Evolutionary conservation across 2,113 vertebrate species (phyloP), one percentile per base, ranked within the genome.

Genomic region (Macroglossus sobrinus): DNA sequence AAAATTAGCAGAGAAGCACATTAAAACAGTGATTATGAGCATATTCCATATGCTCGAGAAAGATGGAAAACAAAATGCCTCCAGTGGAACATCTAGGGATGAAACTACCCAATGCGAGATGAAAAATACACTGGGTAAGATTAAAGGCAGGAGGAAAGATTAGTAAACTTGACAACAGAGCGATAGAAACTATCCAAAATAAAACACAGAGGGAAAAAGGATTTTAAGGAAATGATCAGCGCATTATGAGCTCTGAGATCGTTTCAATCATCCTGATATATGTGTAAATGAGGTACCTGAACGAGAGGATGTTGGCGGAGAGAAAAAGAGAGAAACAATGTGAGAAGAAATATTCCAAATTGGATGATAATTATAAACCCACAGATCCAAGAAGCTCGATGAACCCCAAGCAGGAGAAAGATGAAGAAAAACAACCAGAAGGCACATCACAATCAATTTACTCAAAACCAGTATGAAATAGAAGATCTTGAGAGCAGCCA

Each of bases 11-110:
- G 93, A 89, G 57, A 78, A 72, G 89, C 79, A 63, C 94, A 92
- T 84, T 59, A 38, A 74, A 64, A 16, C 61, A 61, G 79, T 69
- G 63, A 30, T 59, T 38, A 68, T 45, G 69, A 30, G 40, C 69
- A 19, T 4, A 18, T 61, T n/a, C 92, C 95, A 84, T 89, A 90
- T 96, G 95, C 13, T 90, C 79, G 35, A 82, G 86, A 69, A 72
- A 74, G 78, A 86, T 5, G 55, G 64, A 86, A 76, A 81, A 74
- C 84, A 72, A 75, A 87, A n/a, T 4, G 40, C 84, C 95, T 90
- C 92, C 35, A 72, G 50, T 0, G 72, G 76, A 90, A 68, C 79
- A 92, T 81, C 71, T 72, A 90, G 64, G 84, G 81, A 79, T 24
- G 55, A 59, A 75, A 71, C 61, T 2, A 5, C 53, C 2, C 43